Evolutionary conservation across 2,113 vertebrate species (phyloP), one percentile per base, ranked within the genome.

Genomic region (Rhea americana): DNA sequence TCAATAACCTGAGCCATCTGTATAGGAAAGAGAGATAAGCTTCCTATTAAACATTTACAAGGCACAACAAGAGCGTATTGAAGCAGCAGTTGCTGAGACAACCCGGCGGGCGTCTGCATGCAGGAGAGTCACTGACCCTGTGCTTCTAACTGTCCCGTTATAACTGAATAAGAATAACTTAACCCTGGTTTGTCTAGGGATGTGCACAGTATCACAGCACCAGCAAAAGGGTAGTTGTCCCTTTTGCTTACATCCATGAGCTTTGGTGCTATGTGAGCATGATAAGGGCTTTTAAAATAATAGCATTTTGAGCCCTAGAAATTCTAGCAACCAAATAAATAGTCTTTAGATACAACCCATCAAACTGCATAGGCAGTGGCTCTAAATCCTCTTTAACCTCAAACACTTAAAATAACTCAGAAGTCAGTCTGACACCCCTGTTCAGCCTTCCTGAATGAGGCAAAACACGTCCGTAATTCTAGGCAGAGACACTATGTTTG

Each of bases 31-130:
- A 20, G 9, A 95, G 96, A 96, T 85, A 92, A 96, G 50, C 71
- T 89, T 91, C 68, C 92, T 82, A 94, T 91, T 82, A 94, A 97
- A 97, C 78, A 96, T 94, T 95, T 82, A 96, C 93, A 81, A 70
- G 78, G 53, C 67, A 51, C 45, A 73, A 86, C 74, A 51, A 74
- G 61, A 30, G 17, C 25, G 6, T 8, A 5, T 4, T 35, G 72
- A 80, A 81, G 65, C 73, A 65, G 77, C 72, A 39, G 85, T 48
- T 85, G 92, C 94, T 95, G 81, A 91, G 91, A 90, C 43, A 86
- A 45, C 58, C 55, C 41, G 85, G 63, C 7, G 5, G 59, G 41
- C 26, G 77, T 16, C 53, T 53, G 75, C 0, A 7, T n/a, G 62
- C 24, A 5, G 41, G 22, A 55, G 68, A 56, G 71, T 19, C 4